Base-by-base conservation (phyloP, 2,113 vertebrate genomes). In the Vulpes vulpes region DNA sequence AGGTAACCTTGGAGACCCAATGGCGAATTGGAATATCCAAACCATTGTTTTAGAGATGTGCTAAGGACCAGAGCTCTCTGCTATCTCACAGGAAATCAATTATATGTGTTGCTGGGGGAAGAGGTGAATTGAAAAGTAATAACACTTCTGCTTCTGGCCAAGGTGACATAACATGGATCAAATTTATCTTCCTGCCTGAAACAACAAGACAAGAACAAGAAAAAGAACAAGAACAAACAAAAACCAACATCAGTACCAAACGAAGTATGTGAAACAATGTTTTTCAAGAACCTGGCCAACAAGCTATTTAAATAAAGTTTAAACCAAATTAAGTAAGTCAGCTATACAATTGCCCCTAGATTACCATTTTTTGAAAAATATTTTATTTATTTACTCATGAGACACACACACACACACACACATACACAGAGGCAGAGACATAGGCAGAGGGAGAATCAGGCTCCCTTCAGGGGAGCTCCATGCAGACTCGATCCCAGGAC, bases 121-220 rank as follows among this genome's bases (percentile, higher is more conserved):
- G 67, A 86, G 17, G 10, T 38, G 59, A 79, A 38, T 55, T 80
- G 35, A 95, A 60, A 27, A 20, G 88, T 51, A 74, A 30, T 30
- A 92, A 88, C 30, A 76, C 8, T 93, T 88, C 11, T 81, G 23
- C 62, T 86, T 71, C 38, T 80, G 76, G 38, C 55, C 43, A 80
- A 90, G 25, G 73, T 57, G 11, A 27, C 87, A 55, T 32, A 49
- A 53, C 57, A 82, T 5, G 30, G 9, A 59, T 84, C 64, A 78
- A 25, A 73, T 87, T 92, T 83, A 84, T 59, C 23, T 60, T 89
- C 59, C 22, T 89, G n/a, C n/a, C 20, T 79, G 8, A 89, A 97
- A 57, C 27, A 76, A 35, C 9, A 11, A 62, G 53, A 27, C 15
- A 51, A 53, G 14, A 79, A 67, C 5, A 57, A 80, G 12, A 51